phyloP scores from a whole-genome alignment of 2,113 vertebrate genomes.

The Pelecanoides urinatrix region DNA sequence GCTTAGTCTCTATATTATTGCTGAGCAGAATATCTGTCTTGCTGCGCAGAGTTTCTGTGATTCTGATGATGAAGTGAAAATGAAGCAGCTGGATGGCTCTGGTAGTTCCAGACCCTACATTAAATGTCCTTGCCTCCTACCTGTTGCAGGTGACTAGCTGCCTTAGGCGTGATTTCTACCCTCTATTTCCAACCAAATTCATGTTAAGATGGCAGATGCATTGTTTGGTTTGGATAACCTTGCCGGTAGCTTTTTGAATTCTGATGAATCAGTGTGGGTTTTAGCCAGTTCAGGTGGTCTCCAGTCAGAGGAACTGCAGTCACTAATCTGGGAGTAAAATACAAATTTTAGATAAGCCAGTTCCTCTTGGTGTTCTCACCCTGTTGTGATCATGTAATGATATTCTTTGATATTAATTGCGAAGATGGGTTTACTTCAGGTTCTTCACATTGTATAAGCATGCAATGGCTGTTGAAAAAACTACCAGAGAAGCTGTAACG shows the following conservation, averaged over 20 bases:
- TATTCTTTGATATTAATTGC: neutral
- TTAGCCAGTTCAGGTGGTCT: neutral
- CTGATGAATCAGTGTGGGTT: neutral
- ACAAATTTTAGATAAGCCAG: neutral
- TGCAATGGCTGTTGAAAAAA: neutral
- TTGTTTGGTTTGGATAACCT: neutral
- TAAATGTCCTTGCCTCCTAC: neutral
- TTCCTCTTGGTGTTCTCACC: neutral
- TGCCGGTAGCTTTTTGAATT: neutral
- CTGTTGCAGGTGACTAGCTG: neutral
- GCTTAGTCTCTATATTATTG: neutral
- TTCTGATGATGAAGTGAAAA: neutral
- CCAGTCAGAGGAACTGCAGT: neutral
- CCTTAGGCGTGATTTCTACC: neutral
- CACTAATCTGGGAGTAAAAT: neutral
- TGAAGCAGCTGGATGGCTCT: neutral
- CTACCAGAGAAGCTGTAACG: neutral
- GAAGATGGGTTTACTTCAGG: neutral
- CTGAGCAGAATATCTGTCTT: neutral
- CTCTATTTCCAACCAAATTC: neutral
- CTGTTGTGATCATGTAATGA: rapidly evolving
- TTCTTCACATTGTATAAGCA: neutral
- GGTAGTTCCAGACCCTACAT: rapidly evolving
- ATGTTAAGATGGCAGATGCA: neutral
- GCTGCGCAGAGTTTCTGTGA: neutral